phyloP scores from a whole-genome alignment of 2,113 vertebrate genomes.

The Polypterus bichir region DNA sequence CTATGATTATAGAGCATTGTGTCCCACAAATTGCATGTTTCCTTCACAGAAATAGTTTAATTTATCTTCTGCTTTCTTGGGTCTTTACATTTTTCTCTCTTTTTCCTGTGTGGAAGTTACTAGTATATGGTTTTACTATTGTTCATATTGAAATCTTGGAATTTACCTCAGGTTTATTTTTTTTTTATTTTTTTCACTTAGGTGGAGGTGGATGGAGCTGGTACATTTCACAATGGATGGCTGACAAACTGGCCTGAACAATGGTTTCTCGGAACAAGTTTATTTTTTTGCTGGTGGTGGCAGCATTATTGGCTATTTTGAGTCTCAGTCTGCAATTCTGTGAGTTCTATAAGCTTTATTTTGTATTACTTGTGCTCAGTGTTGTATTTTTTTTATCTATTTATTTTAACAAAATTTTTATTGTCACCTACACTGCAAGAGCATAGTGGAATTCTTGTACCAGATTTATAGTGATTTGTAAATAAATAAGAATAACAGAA shows the following conservation, averaged over 20 bases:
- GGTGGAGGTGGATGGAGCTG: conserved; percentile 15
- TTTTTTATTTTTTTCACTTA: no score
- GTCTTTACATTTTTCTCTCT: no score
- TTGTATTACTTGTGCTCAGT: neutral
- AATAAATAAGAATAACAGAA: neutral
- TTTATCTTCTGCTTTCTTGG: no score
- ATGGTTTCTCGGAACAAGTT: conserved; percentile 94
- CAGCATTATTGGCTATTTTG: conserved; percentile 70
- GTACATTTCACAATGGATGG: conserved; percentile 57
- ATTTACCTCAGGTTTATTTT: no score
- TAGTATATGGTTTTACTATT: no score
- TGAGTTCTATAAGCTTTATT: conserved; percentile 40
- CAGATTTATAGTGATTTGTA: neutral
- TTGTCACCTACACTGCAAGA: neutral
- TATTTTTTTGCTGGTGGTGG: conserved; percentile 80
- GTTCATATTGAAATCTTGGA: no score
- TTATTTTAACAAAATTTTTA: neutral
- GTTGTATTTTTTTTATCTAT: neutral
- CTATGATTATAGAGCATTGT: no score
- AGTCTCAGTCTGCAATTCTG: conserved; percentile 89
- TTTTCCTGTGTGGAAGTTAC: no score
- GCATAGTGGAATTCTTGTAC: neutral
- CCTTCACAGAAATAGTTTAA: no score
- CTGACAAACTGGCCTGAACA: conserved; percentile 54
- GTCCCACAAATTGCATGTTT: no score